Percentiles rank a stretch among this genome's conserved stretches.
Conservation (phyloP, 2,797 vertebrate genomes). For the Vireo griseus region DNA sequence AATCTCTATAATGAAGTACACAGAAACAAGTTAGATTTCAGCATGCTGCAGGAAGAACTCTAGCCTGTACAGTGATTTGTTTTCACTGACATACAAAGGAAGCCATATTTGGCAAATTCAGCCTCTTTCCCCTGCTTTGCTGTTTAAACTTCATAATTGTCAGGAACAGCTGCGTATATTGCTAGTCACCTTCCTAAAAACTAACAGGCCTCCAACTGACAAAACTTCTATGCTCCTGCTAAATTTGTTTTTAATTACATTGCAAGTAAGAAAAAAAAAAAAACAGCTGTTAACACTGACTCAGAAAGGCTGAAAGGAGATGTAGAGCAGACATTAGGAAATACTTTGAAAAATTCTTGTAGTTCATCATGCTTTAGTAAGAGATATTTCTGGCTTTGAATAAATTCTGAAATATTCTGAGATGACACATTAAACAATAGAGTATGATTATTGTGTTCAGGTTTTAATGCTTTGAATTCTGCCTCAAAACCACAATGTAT, state of each 20-base stretch:
- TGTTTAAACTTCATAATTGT: constrained; percentile 55
- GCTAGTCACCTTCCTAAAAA: constrained; percentile 63
- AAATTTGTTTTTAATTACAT: constrained; percentile 82
- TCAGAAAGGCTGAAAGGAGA: constrained; percentile 70
- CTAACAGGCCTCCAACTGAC: constrained; percentile 55
- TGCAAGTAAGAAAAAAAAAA: constrained; percentile 65
- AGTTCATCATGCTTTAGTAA: constrained; percentile 69
- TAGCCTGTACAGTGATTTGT: neutral
- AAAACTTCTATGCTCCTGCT: constrained; percentile 71
- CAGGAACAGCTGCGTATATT: constrained; percentile 51
- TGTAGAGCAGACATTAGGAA: constrained; percentile 74
- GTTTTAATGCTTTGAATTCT: constrained; percentile 69
- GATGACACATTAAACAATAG: constrained; percentile 69
- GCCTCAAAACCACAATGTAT: constrained; percentile 70
- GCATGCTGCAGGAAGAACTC: neutral
- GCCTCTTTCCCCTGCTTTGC: neutral
- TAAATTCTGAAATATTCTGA: constrained; percentile 69
- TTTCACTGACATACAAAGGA: constrained; percentile 37
- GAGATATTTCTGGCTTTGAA: constrained; percentile 72
- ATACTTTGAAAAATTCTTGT: constrained; percentile 64
- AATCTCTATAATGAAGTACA: neutral
- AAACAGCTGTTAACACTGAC: constrained; percentile 73
- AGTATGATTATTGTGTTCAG: constrained; percentile 69
- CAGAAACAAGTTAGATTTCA: constrained; percentile 24
- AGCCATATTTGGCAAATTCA: constrained; percentile 64